Percentiles rank a stretch among this genome's conserved stretches.
Conservation (phyloP, 2,888 invertebrate species). For the Petrophora chlorosata region DNA sequence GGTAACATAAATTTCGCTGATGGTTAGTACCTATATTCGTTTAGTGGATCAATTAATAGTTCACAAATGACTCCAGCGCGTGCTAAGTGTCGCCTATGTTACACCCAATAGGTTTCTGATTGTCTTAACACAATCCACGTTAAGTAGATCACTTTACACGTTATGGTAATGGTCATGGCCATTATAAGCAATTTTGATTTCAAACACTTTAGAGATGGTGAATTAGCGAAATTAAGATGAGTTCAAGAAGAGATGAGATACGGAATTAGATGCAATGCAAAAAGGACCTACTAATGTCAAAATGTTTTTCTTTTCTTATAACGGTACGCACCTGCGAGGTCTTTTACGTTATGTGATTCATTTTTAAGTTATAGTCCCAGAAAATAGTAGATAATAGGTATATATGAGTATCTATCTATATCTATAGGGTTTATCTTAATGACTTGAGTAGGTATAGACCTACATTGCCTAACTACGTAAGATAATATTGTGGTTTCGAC, state of each 20-base stretch:
- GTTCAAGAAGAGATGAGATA: too few species aligned
- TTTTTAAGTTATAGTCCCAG: too few species aligned
- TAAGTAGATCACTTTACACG: slow-evolving; percentile 50
- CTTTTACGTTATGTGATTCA: too few species aligned
- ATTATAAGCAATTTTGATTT: slow-evolving; percentile 47
- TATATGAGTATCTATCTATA: slow-evolving; percentile 20
- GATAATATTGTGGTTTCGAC: slow-evolving; percentile 53
- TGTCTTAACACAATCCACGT: slow-evolving; percentile 36
- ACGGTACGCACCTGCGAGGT: too few species aligned
- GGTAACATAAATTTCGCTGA: too few species aligned
- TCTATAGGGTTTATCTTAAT: slow-evolving; percentile 55
- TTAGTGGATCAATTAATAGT: neutral
- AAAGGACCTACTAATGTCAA: too few species aligned
- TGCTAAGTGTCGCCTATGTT: slow-evolving; percentile 32
- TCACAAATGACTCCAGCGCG: slow-evolving; percentile 33
- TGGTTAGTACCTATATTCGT: neutral
- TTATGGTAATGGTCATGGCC: slow-evolving; percentile 57
- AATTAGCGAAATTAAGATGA: slow-evolving; percentile 37
- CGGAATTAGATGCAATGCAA: too few species aligned
- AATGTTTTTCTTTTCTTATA: too few species aligned
- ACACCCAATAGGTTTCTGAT: slow-evolving; percentile 50
- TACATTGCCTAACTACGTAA: slow-evolving; percentile 51
- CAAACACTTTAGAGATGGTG: too few species aligned
- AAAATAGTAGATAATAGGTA: slow-evolving; percentile 9
- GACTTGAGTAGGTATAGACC: slow-evolving; percentile 57